Base-by-base conservation (phyloP, 2,113 vertebrate genomes). In the Columba janthina region DNA sequence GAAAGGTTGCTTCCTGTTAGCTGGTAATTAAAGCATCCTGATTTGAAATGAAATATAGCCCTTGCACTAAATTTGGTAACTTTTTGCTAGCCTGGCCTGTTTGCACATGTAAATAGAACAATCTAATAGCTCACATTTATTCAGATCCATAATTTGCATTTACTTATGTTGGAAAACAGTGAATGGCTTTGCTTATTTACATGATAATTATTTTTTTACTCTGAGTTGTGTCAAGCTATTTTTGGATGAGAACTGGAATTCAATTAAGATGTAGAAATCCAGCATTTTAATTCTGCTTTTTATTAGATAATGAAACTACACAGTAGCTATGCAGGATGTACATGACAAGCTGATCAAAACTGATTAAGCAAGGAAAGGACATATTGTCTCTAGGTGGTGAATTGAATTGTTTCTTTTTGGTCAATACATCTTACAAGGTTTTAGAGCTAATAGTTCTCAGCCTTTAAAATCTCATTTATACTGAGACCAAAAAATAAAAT, bases 71-170 rank as follows among this genome's bases (percentile, higher is more conserved):
- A 95, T 91, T 85, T 89, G 89, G 80, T 94, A 87, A 89, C 42
- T 96, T 96, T 89, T 92, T 95, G 77, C 89, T 89, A 94, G 91
- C 54, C 81, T 82, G 77, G 54, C 70, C 65, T 78, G 64, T 84
- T 61, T 94, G 53, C 20, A 67, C 70, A 94, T 94, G 73, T 67
- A 95, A 90, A 92, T 54, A 96, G 73, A 94, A 87, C 91, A 84
- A 92, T 92, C 76, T 89, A 93, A 95, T 94, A 0, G 3, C 76
- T 96, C n/a, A 57, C 81, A 91, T 89, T 95, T 91, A 94, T 94
- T 94, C 91, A 85, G 58, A 95, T 85, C 38, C 84, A 66, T 57
- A 89, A 91, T 95, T 96, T 96, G 85, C 93, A 95, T 96, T 94
- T 79, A 81, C 61, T 94, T 95, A 75, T 94, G 91, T 95, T 91